A percentile compares a stretch with the other conserved stretches of the same genome.
phyloP scores from a whole-genome alignment of 1,140 invertebrate genomes.

The Euura lappo region DNA sequence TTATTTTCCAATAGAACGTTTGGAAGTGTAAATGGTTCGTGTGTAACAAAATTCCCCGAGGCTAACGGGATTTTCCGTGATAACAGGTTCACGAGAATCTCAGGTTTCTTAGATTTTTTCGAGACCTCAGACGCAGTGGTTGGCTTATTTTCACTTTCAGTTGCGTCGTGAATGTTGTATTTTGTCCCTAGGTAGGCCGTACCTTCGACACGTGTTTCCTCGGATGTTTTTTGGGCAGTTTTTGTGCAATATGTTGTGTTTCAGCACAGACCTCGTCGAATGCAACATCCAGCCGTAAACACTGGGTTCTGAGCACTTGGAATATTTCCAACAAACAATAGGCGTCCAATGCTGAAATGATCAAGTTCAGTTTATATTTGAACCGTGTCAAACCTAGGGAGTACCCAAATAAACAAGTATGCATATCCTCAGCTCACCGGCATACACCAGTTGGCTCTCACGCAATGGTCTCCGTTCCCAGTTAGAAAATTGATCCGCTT shows the following conservation, averaged over 20 bases:
- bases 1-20: too few relatives aligned
- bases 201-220: slow-evolving; percentile 51
- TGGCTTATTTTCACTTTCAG: too few relatives aligned
- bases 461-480: slow-evolving; percentile 84
- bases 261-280: slow-evolving; percentile 68
- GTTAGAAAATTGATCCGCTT: slow-evolving; percentile 86
- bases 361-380: slow-evolving; percentile 13
- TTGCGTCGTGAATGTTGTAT: slow-evolving; percentile 10
- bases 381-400: too few relatives aligned
- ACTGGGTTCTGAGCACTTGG: slow-evolving; percentile 61
- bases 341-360: slow-evolving; percentile 74
- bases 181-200: slow-evolving; percentile 43
- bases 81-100: too few relatives aligned
- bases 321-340: slow-evolving; percentile 81
- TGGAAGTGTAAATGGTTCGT: too few relatives aligned
- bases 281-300: slow-evolving; percentile 60
- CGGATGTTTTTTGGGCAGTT: slow-evolving; percentile 56
- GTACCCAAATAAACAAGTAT: too few relatives aligned
- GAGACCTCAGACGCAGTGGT: too few relatives aligned
- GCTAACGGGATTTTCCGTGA: too few relatives aligned
- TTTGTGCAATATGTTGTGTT: slow-evolving; percentile 43
- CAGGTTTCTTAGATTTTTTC: too few relatives aligned
- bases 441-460: slow-evolving; percentile 78
- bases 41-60: too few relatives aligned
- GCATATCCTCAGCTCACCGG: slow-evolving; percentile 58